Percentiles rank a stretch among this genome's conserved stretches.
These are phyloP conservation scores for Rhinatrema bivittatum DNA, from an alignment of 2,797 vertebrate species.

Conservation along the genomic window DNA sequence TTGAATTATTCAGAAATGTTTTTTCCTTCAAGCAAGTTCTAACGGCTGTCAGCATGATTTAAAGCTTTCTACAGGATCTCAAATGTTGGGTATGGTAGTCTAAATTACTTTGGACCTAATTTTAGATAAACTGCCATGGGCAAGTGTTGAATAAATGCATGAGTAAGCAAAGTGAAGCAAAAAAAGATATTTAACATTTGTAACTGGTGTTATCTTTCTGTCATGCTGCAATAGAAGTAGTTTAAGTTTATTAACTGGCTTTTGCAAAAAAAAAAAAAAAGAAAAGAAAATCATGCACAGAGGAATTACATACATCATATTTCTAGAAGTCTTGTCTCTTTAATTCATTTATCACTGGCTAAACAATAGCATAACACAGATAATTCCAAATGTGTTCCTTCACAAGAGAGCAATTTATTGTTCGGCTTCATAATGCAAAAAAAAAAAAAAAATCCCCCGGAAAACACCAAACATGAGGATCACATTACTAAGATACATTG, in stretches of 20 bases:
- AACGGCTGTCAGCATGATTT: conserved; percentile 62
- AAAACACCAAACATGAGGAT: neutral
- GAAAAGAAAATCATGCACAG: conserved; percentile 15
- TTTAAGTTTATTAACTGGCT: conserved; percentile 48
- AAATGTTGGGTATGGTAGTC: conserved; percentile 44
- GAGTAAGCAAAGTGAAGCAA: conserved; percentile 54
- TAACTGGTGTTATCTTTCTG: conserved; percentile 47
- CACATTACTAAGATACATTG: conserved; percentile 3
- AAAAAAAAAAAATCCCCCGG: too few relatives aligned
- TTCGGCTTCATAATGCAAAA: too few relatives aligned
- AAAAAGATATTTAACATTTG: conserved; percentile 57
- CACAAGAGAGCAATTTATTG: conserved; percentile 13
- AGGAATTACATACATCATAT: conserved; percentile 48
- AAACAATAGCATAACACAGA: neutral
- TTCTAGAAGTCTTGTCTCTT: conserved; percentile 35
- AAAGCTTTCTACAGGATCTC: conserved; percentile 52
- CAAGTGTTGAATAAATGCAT: conserved; percentile 59
- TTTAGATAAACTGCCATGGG: conserved; percentile 60
- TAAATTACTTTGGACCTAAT: conserved; percentile 65
- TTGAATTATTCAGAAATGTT: conserved; percentile 41
- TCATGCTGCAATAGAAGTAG: conserved; percentile 44
- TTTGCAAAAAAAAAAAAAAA: neutral
- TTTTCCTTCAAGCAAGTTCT: conserved; percentile 48
- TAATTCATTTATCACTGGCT: conserved; percentile 15
- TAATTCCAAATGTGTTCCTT: conserved; percentile 24